These are phyloP conservation scores for Xestobium rufovillosum DNA, from an alignment of 2,888 invertebrate genomes.

Conservation along the genomic window DNA sequence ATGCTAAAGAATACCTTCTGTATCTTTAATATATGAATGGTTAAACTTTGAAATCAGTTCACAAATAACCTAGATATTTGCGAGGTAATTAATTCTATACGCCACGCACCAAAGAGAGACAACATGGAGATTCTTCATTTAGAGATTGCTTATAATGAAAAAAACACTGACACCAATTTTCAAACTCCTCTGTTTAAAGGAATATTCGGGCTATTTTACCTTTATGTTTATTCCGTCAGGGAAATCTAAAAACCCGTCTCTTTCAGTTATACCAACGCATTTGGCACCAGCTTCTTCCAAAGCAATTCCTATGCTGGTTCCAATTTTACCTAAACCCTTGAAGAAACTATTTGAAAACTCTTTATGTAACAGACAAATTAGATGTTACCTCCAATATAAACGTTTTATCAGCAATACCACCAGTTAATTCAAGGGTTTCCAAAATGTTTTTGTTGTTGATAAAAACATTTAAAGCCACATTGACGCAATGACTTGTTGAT, in stretches of 20 bases:
- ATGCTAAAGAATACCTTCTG: too few species aligned
- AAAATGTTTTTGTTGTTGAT: constrained; percentile 30
- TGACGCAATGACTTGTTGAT: constrained; percentile 29
- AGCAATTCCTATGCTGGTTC: constrained; percentile 28
- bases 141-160: too few species aligned
- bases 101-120: too few species aligned
- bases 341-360: constrained; percentile 7
- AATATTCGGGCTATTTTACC: too few species aligned
- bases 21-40: too few species aligned
- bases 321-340: constrained; percentile 38
- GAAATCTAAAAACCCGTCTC: constrained; percentile 33
- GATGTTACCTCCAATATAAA: constrained; percentile 35
- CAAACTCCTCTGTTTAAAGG: too few species aligned
- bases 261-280: constrained; percentile 38
- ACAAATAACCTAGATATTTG: too few species aligned
- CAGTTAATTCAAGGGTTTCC: constrained; percentile 25
- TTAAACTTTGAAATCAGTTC: too few species aligned
- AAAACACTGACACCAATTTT: too few species aligned
- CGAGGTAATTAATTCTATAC: too few species aligned
- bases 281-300: constrained; percentile 32
- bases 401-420: constrained; percentile 32
- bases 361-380: constrained; percentile 5
- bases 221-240: constrained; percentile 32
- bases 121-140: too few species aligned
- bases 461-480: constrained; percentile 30